A percentile compares a stretch with the other conserved stretches of the same genome.
phyloP scores from a whole-genome alignment of 2,888 invertebrate species.

The Stenodera caucasica region DNA sequence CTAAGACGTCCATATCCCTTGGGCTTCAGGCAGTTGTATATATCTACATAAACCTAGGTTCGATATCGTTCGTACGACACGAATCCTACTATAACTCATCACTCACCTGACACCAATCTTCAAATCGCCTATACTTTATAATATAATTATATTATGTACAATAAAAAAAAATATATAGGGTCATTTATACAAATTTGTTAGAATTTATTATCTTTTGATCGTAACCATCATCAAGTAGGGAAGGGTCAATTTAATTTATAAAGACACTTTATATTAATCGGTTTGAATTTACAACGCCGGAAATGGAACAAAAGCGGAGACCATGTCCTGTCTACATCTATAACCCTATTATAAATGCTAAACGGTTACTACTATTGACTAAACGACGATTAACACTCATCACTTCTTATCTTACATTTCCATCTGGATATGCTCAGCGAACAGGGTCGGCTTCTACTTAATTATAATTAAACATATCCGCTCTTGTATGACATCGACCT shows the following conservation, averaged over 20 bases:
- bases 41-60: conserved; percentile 48
- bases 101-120: neutral
- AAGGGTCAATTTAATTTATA: conserved; percentile 15
- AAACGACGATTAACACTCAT: conserved; percentile 51
- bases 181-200: neutral
- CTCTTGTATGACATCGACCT: neutral
- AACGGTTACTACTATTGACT: conserved; percentile 47
- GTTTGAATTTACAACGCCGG: conserved; percentile 24
- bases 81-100: neutral
- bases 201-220: neutral
- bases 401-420: conserved; percentile 44
- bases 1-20: conserved; percentile 51
- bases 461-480: conserved; percentile 19
- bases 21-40: conserved; percentile 50
- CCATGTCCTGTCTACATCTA: conserved; percentile 29
- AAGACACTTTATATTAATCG: conserved; percentile 15
- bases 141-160: too few relatives aligned
- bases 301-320: conserved; percentile 21
- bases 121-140: too few relatives aligned
- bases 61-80: neutral
- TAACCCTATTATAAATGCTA: conserved; percentile 48
- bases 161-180: too few relatives aligned
- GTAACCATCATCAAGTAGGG: too few relatives aligned
- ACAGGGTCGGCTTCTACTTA: conserved; percentile 19
- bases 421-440: conserved; percentile 38